Percentiles rank a stretch among this genome's conserved stretches.
These are phyloP conservation scores for Pampus argenteus DNA, from an alignment of 2,797 vertebrate genomes.

Conservation along the genomic window DNA sequence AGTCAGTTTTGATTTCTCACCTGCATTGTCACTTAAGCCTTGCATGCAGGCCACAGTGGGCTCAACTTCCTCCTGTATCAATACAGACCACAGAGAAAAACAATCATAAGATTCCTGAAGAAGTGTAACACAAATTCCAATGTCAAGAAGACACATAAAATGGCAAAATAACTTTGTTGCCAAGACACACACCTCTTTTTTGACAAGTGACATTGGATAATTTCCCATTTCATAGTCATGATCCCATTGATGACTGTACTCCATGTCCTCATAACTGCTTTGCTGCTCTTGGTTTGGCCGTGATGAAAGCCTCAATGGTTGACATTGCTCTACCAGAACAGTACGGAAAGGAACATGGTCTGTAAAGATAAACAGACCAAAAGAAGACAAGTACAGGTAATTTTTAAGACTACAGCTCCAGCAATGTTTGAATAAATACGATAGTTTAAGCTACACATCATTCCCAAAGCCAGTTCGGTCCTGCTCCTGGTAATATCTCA, in stretches of 20 bases:
- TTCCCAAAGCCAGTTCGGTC: no score
- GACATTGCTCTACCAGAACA: conserved; percentile 50
- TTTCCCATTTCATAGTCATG: conserved; percentile 53
- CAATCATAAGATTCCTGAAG: conserved; percentile 41
- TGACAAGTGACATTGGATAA: conserved; percentile 61
- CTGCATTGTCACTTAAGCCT: conserved; percentile 40
- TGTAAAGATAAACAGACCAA: conserved; percentile 36
- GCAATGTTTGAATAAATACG: not conserved
- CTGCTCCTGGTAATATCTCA: no score
- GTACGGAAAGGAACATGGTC: conserved; percentile 53
- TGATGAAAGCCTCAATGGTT: conserved; percentile 8
- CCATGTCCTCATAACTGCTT: not conserved
- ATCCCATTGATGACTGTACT: conserved; percentile 47
- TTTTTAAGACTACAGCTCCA: not conserved
- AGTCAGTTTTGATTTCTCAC: conserved; percentile 46
- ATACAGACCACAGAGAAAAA: conserved; percentile 43
- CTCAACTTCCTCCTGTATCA: conserved; percentile 69
- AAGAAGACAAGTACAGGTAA: not conserved
- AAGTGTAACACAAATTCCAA: not conserved
- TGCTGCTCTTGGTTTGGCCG: conserved; percentile 40
- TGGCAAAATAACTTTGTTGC: not conserved
- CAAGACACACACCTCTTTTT: conserved; percentile 69
- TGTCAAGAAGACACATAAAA: not conserved
- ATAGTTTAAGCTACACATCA: no score
- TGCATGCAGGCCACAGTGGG: conserved; percentile 33